Base-by-base conservation (phyloP, 2,888 invertebrate genomes). In the Ichneumon xanthorius region DNA sequence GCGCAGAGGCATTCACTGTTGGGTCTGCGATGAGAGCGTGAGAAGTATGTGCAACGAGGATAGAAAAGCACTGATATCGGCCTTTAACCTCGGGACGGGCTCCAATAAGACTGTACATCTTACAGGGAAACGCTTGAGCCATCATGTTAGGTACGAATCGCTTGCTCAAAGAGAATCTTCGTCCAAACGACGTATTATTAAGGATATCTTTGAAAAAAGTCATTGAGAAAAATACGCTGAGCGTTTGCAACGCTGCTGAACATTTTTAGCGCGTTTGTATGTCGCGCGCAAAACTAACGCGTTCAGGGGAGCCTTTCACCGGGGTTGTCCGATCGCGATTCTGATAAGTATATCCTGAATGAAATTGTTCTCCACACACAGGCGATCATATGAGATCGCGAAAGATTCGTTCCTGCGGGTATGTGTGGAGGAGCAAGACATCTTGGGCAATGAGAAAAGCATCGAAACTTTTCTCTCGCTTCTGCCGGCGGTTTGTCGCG, bases 1-100 rank as follows among this genome's bases (percentile, higher is more conserved):
- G 0, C 96, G 99, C 85, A 96, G 99, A 95, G 99, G 99, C 91
- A 96, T 99, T 73, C 99, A 99, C 96, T 99, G 99, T 92, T 99
- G 99, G 99, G 97, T 99, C 14, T 98, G 97, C 90, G 99, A 99
- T 94, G 95, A 96, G 90, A 95, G 95, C 70, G 99, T 98, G 0
- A 95, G 98, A 72, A 96, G 96, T 89, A 94, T 98, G 70, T 96
- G 96, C 86, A 95, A 96, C 0, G 11, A 19, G 11, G 14, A 53
- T 14, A 70, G 53, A 68, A 11, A 11, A 3, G 22, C n/a, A 26
- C 26, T 67, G n/a, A 4, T 75, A 7, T 6, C 5, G 1, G 16
- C 30, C 6, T 6, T 63, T 0, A 4, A 30, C 30, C 4, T 63
- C 16, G 0, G 11, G 45, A 9, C 30, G 4, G 19, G 14, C 6